Percentiles rank a stretch among this genome's conserved stretches.
Conservation (phyloP, 1,140 invertebrate species). For the Oncopodura yosiiana region DNA sequence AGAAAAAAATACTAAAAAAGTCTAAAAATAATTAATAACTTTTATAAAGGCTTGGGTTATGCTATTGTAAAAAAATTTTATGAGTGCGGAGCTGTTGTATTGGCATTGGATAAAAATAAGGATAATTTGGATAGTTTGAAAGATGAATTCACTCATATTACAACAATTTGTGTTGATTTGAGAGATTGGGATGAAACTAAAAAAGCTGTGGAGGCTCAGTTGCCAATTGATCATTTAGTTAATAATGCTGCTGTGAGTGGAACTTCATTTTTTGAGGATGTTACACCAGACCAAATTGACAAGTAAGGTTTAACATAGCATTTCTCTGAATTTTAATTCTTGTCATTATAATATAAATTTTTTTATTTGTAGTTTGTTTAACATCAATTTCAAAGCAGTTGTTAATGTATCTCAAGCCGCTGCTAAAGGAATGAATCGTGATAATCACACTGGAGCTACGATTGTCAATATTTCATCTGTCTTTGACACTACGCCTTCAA, state of each 20-base stretch:
- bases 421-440: slow-evolving; percentile 11
- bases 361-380: slow-evolving; percentile 3
- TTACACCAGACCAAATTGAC: background rate
- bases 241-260: slow-evolving; percentile 12
- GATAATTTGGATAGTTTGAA: background rate
- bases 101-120: slow-evolving; percentile 19
- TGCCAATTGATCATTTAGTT: slow-evolving; percentile 4
- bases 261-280: background rate
- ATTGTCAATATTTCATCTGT: slow-evolving; percentile 27
- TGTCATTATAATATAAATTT: background rate
- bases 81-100: slow-evolving; percentile 1
- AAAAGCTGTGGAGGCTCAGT: background rate
- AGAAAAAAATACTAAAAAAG: too few relatives aligned
- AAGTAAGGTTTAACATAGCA: background rate
- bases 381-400: slow-evolving; percentile 25
- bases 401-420: slow-evolving; percentile 20
- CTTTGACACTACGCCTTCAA: background rate
- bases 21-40: too few relatives aligned
- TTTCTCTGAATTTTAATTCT: too few relatives aligned
- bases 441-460: slow-evolving; percentile 1
- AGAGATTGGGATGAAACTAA: slow-evolving; percentile 17
- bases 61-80: slow-evolving; percentile 10
- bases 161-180: slow-evolving; percentile 1
- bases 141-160: background rate
- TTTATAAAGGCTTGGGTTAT: slow-evolving; percentile 4